Evolutionary conservation across 2,888 invertebrate species (phyloP), one percentile per base, ranked within the genome.

Genomic region (Scaptomyza reducta): DNA sequence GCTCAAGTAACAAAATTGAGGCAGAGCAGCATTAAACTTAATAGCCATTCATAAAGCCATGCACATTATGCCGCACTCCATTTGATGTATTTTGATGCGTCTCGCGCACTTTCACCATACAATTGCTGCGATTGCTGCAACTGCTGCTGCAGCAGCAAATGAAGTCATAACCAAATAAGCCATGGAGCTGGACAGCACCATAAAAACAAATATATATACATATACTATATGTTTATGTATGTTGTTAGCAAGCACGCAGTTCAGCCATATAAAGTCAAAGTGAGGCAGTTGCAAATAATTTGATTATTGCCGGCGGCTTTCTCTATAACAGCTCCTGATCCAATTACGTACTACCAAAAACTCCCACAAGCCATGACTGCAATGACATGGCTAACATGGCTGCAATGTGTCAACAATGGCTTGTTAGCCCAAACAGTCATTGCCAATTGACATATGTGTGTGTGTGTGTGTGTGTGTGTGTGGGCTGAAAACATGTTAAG

Each of bases 91-190:
- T 73, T 84, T 65, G 70, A 76, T 66, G 85, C 79, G 66, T 47
- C 65, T 56, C 27, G 79, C 63, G 69, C 68, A 87, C 82, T 87
- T 87, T 82, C 87, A 67, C 82, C 87, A 58, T 41, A 53, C 40
- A 40, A 40, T 41, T 14, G 22, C 11, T 31, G 18, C 58, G 50
- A 62, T 68, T 49, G 22, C 6, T 14, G 33, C 11, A 6, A 13
- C 22, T 22, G 50, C 11, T 25, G 54, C 38, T 13, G 29, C 41
- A n/a, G 49, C 65, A 45, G 68, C 73, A 76, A 82, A 83, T 83
- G 79, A 87, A 87, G 82, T 82, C 86, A 87, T 87, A 85, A 82
- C 86, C 86, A 87, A 85, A 85, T 74, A 85, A 68, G 82, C 66
- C 67, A 41, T 60, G 49, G 46, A 65, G 22, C 45, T 64, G 59